Evolutionary conservation across 92 coral and sea anemone genomes (phyloP).

Genomic region (Porites lobata): DNA sequence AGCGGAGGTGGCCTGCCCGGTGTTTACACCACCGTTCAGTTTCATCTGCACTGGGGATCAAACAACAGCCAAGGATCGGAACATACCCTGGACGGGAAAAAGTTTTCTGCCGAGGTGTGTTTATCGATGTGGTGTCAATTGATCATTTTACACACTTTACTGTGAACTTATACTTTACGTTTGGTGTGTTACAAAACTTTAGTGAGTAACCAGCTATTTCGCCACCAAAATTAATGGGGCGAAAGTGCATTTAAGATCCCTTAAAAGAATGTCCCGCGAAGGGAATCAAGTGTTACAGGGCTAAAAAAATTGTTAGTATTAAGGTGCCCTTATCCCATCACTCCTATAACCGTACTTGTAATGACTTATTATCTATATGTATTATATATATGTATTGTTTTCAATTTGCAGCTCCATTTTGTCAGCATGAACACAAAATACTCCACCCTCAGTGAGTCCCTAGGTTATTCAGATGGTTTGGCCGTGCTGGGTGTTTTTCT

Average conservation of each 20-base stretch:
- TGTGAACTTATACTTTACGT: too few species aligned
- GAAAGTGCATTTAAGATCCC: too few species aligned
- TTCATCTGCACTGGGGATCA: conserved; percentile 85
- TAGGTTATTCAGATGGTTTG: conserved; percentile 73
- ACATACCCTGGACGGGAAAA: conserved; percentile 66
- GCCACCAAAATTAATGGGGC: too few species aligned
- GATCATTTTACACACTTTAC: too few species aligned
- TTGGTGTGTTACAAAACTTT: too few species aligned
- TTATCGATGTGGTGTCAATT: not conserved
- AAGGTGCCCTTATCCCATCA: too few species aligned
- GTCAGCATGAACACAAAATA: conserved; percentile 79
- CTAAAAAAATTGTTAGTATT: too few species aligned
- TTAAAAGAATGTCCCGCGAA: too few species aligned
- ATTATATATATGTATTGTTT: not conserved
- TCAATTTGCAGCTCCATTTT: conserved; percentile 72
- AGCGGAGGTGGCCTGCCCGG: conserved; percentile 69
- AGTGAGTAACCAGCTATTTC: too few species aligned
- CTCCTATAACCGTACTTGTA: too few species aligned
- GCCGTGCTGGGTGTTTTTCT: conserved; percentile 81
- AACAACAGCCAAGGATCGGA: conserved; percentile 72
- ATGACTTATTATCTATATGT: too few species aligned
- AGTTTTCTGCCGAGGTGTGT: conserved; percentile 75
- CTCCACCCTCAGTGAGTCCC: conserved; percentile 35
- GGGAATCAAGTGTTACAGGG: too few species aligned
- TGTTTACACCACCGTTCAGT: conserved; percentile 22